Evolutionary conservation across 2,113 vertebrate species (phyloP).

Genomic region (Cottus gobio): DNA sequence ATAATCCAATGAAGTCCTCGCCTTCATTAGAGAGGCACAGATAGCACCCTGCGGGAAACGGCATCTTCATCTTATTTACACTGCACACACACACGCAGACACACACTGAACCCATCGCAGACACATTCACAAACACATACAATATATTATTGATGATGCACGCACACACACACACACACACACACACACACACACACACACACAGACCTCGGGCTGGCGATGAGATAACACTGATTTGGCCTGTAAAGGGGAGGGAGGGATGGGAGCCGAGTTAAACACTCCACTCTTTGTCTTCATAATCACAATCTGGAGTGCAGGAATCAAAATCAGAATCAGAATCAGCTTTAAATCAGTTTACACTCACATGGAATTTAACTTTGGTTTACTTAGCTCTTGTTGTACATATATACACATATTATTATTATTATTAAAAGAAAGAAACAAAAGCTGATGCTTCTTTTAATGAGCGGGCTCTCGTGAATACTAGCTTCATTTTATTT

Average conservation of each 20-base stretch:
- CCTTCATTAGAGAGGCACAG: conserved; percentile 68
- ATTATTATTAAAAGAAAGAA: no score
- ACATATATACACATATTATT: no score
- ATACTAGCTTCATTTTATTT: background rate
- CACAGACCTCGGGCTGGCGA: conserved; percentile 26
- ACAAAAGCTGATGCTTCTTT: conserved; percentile 9
- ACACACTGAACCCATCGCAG: conserved; percentile 11
- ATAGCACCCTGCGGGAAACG: conserved; percentile 66
- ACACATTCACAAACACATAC: conserved; percentile 7
- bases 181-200: background rate
- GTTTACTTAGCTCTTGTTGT: no score
- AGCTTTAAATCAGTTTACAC: no score
- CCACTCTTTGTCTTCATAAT: conserved; percentile 59
- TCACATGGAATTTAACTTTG: no score
- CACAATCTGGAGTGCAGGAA: conserved; percentile 19
- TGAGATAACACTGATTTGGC: conserved; percentile 40
- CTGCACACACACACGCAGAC: conserved; percentile 24
- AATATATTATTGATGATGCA: conserved; percentile 16
- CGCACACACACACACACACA: background rate
- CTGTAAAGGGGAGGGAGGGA: conserved; percentile 14
- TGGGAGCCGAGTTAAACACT: conserved; percentile 29
- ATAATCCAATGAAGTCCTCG: conserved; percentile 73
- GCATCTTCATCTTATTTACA: conserved; percentile 66
- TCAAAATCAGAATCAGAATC: no score
- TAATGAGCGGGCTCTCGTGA: conserved; percentile 22